phyloP scores from a whole-genome alignment of 2,113 vertebrate genomes.

The Neolamprologus variostigma region DNA sequence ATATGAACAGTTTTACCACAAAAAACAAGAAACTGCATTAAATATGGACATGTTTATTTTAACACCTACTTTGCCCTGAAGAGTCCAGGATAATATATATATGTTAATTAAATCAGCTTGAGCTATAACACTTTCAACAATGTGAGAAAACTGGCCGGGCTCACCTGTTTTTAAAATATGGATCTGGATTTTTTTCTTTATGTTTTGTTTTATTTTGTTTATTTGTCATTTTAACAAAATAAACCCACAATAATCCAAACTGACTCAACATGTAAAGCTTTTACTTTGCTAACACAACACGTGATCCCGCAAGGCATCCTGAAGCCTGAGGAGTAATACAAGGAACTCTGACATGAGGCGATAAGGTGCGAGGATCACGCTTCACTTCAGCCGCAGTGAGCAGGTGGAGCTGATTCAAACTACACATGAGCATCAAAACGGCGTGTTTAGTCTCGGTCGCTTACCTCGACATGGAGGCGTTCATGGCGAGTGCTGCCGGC shows the following conservation, averaged over 20 bases:
- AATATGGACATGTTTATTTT: background rate
- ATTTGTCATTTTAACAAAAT: background rate
- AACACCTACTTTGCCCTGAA: background rate
- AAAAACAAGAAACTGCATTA: background rate
- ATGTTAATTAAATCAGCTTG: background rate
- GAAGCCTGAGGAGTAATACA: background rate
- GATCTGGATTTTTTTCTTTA: background rate
- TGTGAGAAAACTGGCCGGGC: background rate
- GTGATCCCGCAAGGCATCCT: background rate
- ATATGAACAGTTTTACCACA: background rate
- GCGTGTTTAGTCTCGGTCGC: background rate
- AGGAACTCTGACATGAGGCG: background rate
- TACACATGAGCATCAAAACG: background rate
- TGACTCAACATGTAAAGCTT: background rate
- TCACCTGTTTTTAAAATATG: background rate
- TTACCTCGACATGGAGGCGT: constrained; percentile 92
- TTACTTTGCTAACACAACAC: background rate
- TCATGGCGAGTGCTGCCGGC: constrained; percentile 86
- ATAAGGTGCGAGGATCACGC: background rate
- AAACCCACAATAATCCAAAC: background rate
- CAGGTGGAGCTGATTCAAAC: background rate
- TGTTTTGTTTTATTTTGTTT: background rate
- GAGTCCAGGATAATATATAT: background rate
- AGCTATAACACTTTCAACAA: background rate
- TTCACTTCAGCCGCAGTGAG: background rate